Evolutionary conservation across 2,113 vertebrate species (phyloP), one percentile per base, ranked within the genome.

Genomic region (Boleophthalmus pectinirostris): DNA sequence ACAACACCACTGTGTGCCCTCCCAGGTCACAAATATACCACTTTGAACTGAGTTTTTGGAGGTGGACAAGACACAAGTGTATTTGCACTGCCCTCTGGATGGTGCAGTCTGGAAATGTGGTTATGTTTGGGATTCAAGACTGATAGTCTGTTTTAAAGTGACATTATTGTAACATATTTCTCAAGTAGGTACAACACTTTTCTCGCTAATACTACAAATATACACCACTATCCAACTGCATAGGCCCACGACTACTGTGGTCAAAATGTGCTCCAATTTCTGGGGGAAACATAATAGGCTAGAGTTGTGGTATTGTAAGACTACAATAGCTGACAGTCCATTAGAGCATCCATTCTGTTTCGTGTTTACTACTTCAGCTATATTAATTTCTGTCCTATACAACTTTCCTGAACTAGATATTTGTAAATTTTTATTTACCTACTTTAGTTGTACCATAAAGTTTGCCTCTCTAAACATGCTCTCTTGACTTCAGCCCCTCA

Each of bases 1-100:
- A 84, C 63, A 76, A 83, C 72, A 80, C 75, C 63, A 64, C 45
- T 15, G 66, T 86, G 80, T 87, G 83, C 80, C 88, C 87, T 84
- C 78, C 46, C 77, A 75, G 86, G 81, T 89, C 87, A 84, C 49
- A 75, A 74, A 83, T 66, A 73, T 46, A 53, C 72, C n/a, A 18
- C 66, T 85, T 72, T 83, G 74, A 85, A 86, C 83, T 75, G 57
- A 74, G 75, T 86, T 75, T 82, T 63, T 38, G 80, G 70, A 46
- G 65, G 58, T 70, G 56, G 57, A 45, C 70, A 77, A 83, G 78
- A 77, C 74, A 79, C 45, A 69, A 75, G 61, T 46, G 45, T 24
- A 46, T 46, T 47, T 66, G 57, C 71, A 70, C 21, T 60, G 57
- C 61, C 43, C 66, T 51, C 66, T 49, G 46, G 56, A 64, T 75